Conservation (phyloP, 2,888 invertebrate genomes). For the Orchesellides sinensis region DNA sequence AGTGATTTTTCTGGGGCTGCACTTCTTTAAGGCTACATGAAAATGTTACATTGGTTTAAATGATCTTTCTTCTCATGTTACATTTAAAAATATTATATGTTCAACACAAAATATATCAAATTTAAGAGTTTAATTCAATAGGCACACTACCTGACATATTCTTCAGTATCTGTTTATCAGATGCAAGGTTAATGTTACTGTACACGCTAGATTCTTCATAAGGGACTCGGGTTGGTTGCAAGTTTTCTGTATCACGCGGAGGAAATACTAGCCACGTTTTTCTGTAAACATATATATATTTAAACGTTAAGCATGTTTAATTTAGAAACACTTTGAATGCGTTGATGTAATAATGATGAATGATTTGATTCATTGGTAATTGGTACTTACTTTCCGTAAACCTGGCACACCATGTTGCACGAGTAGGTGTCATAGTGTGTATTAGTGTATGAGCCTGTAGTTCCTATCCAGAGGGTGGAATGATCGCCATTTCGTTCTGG, state of each 20-base stretch:
- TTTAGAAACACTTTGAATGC: not conserved
- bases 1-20: slow-evolving; percentile 62
- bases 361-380: not conserved
- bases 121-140: not conserved
- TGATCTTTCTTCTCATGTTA: too few relatives aligned
- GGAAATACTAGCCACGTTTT: slow-evolving; percentile 96
- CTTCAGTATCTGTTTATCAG: slow-evolving; percentile 30
- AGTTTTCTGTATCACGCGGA: slow-evolving; percentile 82
- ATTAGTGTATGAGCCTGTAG: slow-evolving; percentile 91
- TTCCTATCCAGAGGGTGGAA: slow-evolving; percentile 93
- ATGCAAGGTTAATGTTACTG: slow-evolving; percentile 85
- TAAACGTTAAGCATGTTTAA: too few relatives aligned
- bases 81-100: too few relatives aligned
- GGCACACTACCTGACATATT: slow-evolving; percentile 45
- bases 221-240: slow-evolving; percentile 91
- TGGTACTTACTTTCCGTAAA: slow-evolving; percentile 86
- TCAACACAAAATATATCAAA: too few relatives aligned
- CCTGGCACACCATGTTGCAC: slow-evolving; percentile 93
- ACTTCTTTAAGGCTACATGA: slow-evolving; percentile 66
- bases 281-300: slow-evolving; percentile 80
- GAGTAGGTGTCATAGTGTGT: slow-evolving; percentile 97
- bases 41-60: not conserved
- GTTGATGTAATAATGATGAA: not conserved
- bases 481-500: slow-evolving; percentile 82
- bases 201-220: slow-evolving; percentile 98